These are phyloP conservation scores for Leucania comma DNA, from an alignment of 2,888 invertebrate species.

Conservation along the genomic window DNA sequence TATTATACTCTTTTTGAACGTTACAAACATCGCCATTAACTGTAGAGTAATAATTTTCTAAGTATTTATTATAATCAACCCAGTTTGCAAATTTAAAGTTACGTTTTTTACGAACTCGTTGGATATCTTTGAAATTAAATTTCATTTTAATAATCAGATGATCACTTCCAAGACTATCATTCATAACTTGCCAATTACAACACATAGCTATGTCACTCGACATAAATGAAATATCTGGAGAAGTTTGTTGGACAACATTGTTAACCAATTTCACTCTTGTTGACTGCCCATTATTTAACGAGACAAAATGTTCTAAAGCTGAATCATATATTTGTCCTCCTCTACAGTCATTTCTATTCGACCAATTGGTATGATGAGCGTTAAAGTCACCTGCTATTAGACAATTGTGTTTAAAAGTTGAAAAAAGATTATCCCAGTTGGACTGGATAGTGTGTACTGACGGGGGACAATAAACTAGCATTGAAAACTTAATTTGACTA, in stretches of 20 bases:
- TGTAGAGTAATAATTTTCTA: not conserved
- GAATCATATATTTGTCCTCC: not conserved
- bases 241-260: not conserved
- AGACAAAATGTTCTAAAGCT: slow-evolving; percentile 5
- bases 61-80: no score
- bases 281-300: not conserved
- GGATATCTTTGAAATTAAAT: no score
- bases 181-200: not conserved
- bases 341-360: not conserved
- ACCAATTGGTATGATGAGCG: no score
- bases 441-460: not conserved
- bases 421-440: not conserved
- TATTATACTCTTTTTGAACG: not conserved
- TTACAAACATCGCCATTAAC: not conserved
- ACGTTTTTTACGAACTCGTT: no score
- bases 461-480: not conserved
- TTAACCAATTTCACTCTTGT: not conserved
- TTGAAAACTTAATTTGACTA: not conserved
- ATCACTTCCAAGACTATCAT: slow-evolving; percentile 3
- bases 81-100: no score
- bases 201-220: not conserved
- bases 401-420: not conserved
- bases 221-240: not conserved
- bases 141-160: not conserved
- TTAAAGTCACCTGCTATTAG: not conserved